Base-by-base conservation (phyloP, 1,140 invertebrate species). In the Tetragonula clypearis region DNA sequence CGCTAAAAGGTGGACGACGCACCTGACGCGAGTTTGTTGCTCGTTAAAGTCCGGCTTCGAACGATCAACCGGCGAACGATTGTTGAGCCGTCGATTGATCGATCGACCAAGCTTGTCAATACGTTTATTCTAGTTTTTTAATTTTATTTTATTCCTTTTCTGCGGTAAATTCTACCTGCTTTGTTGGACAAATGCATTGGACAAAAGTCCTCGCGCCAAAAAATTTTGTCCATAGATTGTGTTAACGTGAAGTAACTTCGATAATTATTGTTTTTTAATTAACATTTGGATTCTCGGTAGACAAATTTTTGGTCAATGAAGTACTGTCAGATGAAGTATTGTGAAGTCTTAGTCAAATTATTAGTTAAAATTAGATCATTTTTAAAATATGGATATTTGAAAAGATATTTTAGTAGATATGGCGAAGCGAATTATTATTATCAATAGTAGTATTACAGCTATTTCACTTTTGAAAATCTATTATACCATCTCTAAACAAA, bases 31-130 rank as follows among this genome's bases (percentile, higher is more conserved):
- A 49, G 73, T 53, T 49, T 19, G 73, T 6, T 41, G 49, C 62
- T 82, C 62, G 73, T 82, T 82, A 82, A 75, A 62, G 49, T 30
- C 23, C 72, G 62, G 35, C 35, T 35, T 35, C 30, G 65, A 82
- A 75, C 55, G 62, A 55, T 74, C 69, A 49, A 5, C 49, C 56
- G 5, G 23, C 68, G 55, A 35, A 9, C 68, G 53, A 82, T 82
- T 19, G 80, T 58, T 76, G 68, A 76, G 72, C 60, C 30, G 53
- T 49, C 80, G 80, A 76, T 76, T 68, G 72, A 68, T 82, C 80
- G 60, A 56, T 55, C 60, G 62, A 53, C 53, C 30, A 58, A 76
- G 26, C 56, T 30, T n/a, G 15, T 56, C 74, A 0, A 30, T 56
- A 23, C 60, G 17, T 17, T 41, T 72, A 41, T 26, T 56, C 53